Conservation (phyloP, 1,140 invertebrate species). For the Drosophila murphyi region DNA sequence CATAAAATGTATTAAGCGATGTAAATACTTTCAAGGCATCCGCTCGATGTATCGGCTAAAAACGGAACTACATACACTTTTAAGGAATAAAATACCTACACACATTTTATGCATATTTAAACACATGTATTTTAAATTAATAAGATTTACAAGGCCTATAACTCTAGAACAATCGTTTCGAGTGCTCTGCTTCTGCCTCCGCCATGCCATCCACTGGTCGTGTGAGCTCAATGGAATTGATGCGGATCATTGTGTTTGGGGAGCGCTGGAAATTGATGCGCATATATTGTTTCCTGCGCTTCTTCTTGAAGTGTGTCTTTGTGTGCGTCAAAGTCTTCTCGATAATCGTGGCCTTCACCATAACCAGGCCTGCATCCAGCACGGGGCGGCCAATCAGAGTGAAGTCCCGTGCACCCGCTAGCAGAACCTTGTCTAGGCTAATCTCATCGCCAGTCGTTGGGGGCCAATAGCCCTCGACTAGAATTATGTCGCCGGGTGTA, state of each 20-base stretch:
- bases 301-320: constrained; percentile 91
- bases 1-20: background rate
- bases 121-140: constrained; percentile 32
- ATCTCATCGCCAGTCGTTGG: constrained; percentile 93
- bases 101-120: background rate
- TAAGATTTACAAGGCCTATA: constrained; percentile 3
- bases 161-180: constrained; percentile 65
- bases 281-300: constrained; percentile 90
- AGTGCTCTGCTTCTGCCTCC: constrained; percentile 24
- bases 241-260: constrained; percentile 90
- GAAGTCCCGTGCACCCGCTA: constrained; percentile 94
- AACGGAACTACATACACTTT: too few species aligned
- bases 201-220: constrained; percentile 56
- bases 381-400: constrained; percentile 93
- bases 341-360: constrained; percentile 93
- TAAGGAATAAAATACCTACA: too few species aligned
- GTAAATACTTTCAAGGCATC: too few species aligned
- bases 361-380: constrained; percentile 90
- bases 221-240: constrained; percentile 88
- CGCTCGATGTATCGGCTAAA: too few species aligned
- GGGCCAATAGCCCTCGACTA: constrained; percentile 93
- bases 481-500: constrained; percentile 93
- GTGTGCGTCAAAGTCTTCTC: constrained; percentile 95
- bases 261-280: constrained; percentile 90
- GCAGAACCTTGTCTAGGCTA: constrained; percentile 93